These are phyloP conservation scores for Cosmopolites sordidus DNA, from an alignment of 2,888 invertebrate genomes.

Conservation along the genomic window DNA sequence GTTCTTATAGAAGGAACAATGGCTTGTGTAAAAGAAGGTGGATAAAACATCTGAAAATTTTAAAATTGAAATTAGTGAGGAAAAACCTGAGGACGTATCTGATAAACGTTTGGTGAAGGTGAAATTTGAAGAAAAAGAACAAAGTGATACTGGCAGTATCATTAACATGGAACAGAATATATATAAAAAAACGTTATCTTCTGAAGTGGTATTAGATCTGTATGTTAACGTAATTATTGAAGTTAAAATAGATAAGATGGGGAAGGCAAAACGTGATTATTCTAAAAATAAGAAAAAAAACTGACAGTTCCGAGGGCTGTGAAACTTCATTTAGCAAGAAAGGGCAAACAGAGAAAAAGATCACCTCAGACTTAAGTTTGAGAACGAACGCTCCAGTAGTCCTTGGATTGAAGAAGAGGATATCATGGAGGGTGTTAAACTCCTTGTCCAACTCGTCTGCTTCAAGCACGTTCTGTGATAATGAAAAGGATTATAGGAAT, in stretches of 20 bases:
- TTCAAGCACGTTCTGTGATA: constrained; percentile 57
- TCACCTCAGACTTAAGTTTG: constrained; percentile 42
- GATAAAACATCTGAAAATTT: constrained; percentile 22
- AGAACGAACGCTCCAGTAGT: constrained; percentile 53
- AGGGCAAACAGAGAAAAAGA: constrained; percentile 19
- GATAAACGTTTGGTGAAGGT: not conserved
- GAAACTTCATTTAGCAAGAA: constrained; percentile 37
- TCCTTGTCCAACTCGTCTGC: constrained; percentile 61
- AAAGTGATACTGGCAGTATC: not conserved
- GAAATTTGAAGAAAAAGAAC: not conserved
- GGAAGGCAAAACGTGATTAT: constrained; percentile 60
- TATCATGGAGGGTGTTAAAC: constrained; percentile 39
- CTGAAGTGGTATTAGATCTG: constrained; percentile 34
- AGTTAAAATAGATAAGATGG: constrained; percentile 56
- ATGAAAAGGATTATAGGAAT: constrained; percentile 71
- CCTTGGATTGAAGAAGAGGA: constrained; percentile 55
- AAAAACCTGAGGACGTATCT: constrained; percentile 7
- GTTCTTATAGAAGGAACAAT: constrained; percentile 22
- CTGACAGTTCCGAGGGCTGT: constrained; percentile 39
- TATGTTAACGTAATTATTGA: constrained; percentile 59
- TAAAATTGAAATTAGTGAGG: constrained; percentile 21
- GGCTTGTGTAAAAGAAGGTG: constrained; percentile 23
- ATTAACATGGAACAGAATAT: not conserved
- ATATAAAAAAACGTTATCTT: not conserved
- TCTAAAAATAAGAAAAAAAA: constrained; percentile 52